Conservation (phyloP, 2,797 vertebrate genomes). For the Hoplostethus atlanticus region DNA sequence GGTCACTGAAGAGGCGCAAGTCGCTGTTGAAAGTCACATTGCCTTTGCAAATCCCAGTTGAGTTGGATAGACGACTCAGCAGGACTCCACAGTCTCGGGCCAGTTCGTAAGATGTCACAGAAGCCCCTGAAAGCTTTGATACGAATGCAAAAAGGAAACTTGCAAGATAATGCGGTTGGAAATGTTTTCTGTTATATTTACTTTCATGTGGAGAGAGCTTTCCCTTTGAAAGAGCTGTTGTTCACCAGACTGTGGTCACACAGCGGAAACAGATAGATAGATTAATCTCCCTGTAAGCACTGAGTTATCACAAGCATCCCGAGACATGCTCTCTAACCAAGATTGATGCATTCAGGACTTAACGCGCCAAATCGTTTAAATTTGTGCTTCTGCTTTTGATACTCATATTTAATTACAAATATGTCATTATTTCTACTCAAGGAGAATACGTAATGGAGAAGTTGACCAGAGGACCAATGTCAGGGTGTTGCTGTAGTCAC, state of each 20-base stretch:
- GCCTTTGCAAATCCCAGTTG: slow-evolving; percentile 35
- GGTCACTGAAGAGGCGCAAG: slow-evolving; percentile 16
- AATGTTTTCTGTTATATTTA: slow-evolving; percentile 43
- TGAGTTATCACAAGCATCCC: slow-evolving; percentile 3
- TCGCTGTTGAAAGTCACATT: slow-evolving; percentile 23
- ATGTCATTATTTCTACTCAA: background rate
- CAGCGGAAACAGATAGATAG: slow-evolving; percentile 20
- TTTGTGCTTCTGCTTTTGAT: slow-evolving; percentile 23
- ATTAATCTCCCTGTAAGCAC: slow-evolving; percentile 12
- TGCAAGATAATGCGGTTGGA: slow-evolving; percentile 25
- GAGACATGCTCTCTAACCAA: slow-evolving; percentile 31
- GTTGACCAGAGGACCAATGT: slow-evolving; percentile 24
- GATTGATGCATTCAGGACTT: slow-evolving; percentile 37
- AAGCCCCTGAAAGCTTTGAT: slow-evolving; percentile 18
- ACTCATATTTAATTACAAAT: slow-evolving; percentile 28
- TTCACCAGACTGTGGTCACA: slow-evolving; percentile 34
- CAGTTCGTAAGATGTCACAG: slow-evolving; percentile 8
- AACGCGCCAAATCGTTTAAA: slow-evolving; percentile 16
- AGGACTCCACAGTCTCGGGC: slow-evolving; percentile 1
- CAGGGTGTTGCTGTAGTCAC: slow-evolving; percentile 2
- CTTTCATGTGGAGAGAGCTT: slow-evolving; percentile 17
- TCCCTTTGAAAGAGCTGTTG: slow-evolving; percentile 17
- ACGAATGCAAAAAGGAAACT: slow-evolving; percentile 23
- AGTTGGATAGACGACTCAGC: slow-evolving; percentile 26
- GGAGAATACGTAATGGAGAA: slow-evolving; percentile 20